Evolutionary conservation across 2,797 vertebrate species (phyloP).

Genomic region (Phataginus tetradactyla): DNA sequence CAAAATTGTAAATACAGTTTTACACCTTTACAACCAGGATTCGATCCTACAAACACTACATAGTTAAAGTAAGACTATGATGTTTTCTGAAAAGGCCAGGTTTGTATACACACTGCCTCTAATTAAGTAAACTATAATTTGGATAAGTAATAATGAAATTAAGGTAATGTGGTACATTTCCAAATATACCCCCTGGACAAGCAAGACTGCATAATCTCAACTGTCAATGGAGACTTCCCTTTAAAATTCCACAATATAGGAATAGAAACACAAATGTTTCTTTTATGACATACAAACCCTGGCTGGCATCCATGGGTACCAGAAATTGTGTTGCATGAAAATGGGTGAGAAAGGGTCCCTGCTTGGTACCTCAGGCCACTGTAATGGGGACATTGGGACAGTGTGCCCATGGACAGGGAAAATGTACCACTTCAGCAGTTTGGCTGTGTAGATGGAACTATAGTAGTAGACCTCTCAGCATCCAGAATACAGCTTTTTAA

Average conservation of each 20-base stretch:
- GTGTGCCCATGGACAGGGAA: neutral
- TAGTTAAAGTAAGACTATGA: neutral
- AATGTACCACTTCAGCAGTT: neutral
- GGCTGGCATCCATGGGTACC: neutral
- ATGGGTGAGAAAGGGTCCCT: neutral
- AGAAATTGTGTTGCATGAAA: neutral
- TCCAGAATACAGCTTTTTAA: neutral
- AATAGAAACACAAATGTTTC: neutral
- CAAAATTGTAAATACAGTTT: neutral
- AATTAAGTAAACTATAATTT: neutral
- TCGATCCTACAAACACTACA: neutral
- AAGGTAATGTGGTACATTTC: neutral
- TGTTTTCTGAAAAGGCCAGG: neutral
- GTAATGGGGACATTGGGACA: rapidly evolving
- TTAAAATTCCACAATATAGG: neutral
- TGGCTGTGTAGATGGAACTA: rapidly evolving
- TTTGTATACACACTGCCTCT: neutral
- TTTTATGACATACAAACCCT: neutral
- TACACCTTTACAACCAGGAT: neutral
- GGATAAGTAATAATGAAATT: neutral
- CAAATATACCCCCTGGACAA: neutral
- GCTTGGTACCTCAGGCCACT: neutral
- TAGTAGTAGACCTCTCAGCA: no score
- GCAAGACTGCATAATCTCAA: neutral
- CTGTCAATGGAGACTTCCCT: neutral